These are phyloP conservation scores for Lordiphosa stackelbergi DNA, from an alignment of 1,140 invertebrate species.

Conservation along the genomic window DNA sequence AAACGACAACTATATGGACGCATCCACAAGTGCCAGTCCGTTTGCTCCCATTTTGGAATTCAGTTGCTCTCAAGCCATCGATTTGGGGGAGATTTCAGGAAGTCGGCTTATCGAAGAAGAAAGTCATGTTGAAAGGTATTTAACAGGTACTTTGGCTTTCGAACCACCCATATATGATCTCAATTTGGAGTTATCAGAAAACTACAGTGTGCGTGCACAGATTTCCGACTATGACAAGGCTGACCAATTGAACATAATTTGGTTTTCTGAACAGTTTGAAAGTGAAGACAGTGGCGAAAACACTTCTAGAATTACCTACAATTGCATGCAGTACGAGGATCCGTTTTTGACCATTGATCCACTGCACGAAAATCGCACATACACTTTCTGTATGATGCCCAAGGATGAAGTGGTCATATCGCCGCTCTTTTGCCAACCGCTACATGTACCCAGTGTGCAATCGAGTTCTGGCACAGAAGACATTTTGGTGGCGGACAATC, in stretches of 20 bases:
- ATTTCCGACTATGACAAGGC: conserved; percentile 24
- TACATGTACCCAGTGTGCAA: conserved; percentile 30
- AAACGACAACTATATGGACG: neutral
- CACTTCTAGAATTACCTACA: conserved; percentile 27
- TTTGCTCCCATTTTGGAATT: conserved; percentile 27
- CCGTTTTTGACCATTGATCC: conserved; percentile 23
- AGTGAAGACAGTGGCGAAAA: neutral
- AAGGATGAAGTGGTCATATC: conserved; percentile 25
- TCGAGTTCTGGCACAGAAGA: conserved; percentile 5
- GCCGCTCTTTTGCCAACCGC: conserved; percentile 44
- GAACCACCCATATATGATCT: conserved; percentile 47
- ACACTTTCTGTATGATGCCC: conserved; percentile 54
- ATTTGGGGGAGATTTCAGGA: neutral
- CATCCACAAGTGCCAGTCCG: neutral
- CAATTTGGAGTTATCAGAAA: conserved; percentile 24
- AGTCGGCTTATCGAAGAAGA: neutral
- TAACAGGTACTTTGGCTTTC: conserved; percentile 22
- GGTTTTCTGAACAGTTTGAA: conserved; percentile 40
- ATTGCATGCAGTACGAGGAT: conserved; percentile 40
- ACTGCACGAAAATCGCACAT: conserved; percentile 39
- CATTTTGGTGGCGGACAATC: conserved; percentile 24
- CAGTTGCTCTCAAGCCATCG: conserved; percentile 21
- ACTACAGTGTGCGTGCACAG: conserved; percentile 29
- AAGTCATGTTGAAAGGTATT: neutral
- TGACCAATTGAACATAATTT: conserved; percentile 41